Evolutionary conservation across 2,888 invertebrate genomes (phyloP).

Genomic region (Zhuqinia jingwanae): DNA sequence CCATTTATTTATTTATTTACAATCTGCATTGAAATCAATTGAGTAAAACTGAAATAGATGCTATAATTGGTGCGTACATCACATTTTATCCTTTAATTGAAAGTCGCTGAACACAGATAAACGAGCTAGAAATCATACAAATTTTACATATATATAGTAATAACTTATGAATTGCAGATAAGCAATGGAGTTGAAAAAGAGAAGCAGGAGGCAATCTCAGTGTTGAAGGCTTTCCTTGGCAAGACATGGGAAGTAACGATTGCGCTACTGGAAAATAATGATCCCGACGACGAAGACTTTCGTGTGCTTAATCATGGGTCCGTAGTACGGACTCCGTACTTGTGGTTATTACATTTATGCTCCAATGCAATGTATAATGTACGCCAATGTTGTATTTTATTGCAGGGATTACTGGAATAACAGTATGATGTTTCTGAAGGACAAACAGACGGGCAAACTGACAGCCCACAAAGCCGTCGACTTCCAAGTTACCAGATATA

Average conservation of each 20-base stretch:
- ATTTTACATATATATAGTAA: too few species aligned
- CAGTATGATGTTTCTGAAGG: conserved; percentile 55
- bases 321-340: too few species aligned
- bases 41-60: too few species aligned
- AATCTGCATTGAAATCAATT: too few species aligned
- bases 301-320: conserved; percentile 1
- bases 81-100: too few species aligned
- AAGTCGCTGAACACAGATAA: too few species aligned
- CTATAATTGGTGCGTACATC: too few species aligned
- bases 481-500: conserved; percentile 27
- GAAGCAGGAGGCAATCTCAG: conserved; percentile 39
- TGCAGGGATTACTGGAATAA: conserved; percentile 64
- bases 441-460: not conserved
- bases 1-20: too few species aligned
- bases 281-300: not conserved
- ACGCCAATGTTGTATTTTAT: not conserved
- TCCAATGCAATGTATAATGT: too few species aligned
- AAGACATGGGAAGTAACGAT: not conserved
- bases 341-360: not conserved
- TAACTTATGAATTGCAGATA: not conserved
- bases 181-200: conserved; percentile 21
- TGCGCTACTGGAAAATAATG: not conserved
- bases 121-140: too few species aligned
- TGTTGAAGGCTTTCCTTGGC: not conserved
- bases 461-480: conserved; percentile 32